These are phyloP conservation scores for Ochotona princeps DNA, from an alignment of 2,113 vertebrate species.

Conservation along the genomic window DNA sequence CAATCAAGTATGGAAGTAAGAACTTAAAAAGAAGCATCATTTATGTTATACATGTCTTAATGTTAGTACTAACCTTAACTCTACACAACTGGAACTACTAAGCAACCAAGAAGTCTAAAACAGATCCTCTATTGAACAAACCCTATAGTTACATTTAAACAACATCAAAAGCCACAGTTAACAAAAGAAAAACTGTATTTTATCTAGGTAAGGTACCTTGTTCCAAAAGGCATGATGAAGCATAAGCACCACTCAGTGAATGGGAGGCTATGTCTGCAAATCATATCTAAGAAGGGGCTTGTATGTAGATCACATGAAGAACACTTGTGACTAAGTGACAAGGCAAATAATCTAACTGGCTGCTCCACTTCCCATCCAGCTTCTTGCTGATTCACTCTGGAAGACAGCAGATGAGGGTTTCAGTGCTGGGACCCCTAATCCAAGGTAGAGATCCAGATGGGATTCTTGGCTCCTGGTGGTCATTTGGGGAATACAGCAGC, in stretches of 20 bases:
- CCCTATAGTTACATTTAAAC: not conserved
- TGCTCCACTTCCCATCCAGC: no score
- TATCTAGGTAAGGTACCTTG: not conserved
- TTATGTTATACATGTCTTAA: not conserved
- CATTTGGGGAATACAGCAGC: no score
- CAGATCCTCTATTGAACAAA: not conserved
- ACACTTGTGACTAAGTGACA: not conserved
- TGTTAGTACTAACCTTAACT: not conserved
- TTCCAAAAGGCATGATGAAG: not conserved
- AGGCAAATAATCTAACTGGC: not conserved
- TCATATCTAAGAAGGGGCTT: not conserved
- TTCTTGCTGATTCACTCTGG: no score
- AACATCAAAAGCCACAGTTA: not conserved
- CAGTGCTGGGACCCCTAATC: no score
- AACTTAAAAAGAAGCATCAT: not conserved
- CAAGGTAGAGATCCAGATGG: no score
- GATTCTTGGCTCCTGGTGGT: no score
- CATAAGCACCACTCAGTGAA: not conserved
- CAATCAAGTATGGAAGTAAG: not conserved
- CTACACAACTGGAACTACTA: not conserved
- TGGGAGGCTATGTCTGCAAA: not conserved
- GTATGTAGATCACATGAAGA: not conserved
- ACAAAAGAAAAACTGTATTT: not conserved
- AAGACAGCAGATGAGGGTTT: no score
- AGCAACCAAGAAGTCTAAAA: not conserved